Evolutionary conservation across 2,113 vertebrate genomes (phyloP).

Genomic region (Trematocara marginatum): DNA sequence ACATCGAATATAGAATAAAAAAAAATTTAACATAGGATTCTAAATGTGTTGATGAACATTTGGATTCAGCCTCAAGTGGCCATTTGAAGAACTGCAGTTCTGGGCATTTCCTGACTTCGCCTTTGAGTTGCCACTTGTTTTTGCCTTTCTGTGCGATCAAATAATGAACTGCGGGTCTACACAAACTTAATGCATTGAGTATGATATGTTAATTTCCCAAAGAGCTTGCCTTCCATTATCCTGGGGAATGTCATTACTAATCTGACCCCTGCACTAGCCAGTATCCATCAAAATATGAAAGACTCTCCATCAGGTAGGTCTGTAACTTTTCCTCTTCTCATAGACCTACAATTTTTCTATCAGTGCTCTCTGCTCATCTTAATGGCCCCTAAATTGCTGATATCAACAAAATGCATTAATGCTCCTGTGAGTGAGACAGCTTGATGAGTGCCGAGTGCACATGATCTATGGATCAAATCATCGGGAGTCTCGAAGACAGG

Average conservation of each 20-base stretch:
- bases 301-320: neutral
- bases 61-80: neutral
- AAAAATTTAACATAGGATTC: fast-evolving
- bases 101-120: fast-evolving
- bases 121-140: neutral
- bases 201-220: neutral
- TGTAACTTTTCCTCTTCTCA: conserved; percentile 28
- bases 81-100: neutral
- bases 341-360: conserved; percentile 5
- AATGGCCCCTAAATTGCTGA: conserved; percentile 74
- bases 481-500: conserved; percentile 22
- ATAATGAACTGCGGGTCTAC: neutral
- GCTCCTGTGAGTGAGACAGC: conserved; percentile 54
- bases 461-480: conserved; percentile 59
- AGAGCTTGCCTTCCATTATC: neutral
- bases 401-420: conserved; percentile 72
- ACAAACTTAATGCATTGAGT: neutral
- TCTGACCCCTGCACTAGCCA: neutral
- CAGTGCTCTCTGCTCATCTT: conserved; percentile 47
- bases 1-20: neutral
- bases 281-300: neutral
- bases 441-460: conserved; percentile 39
- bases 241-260: neutral
- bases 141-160: neutral
- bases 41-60: neutral